Evolutionary conservation across 2,113 vertebrate genomes (phyloP), one percentile per base, ranked within the genome.

Genomic region (Nothoprocta pentlandii): DNA sequence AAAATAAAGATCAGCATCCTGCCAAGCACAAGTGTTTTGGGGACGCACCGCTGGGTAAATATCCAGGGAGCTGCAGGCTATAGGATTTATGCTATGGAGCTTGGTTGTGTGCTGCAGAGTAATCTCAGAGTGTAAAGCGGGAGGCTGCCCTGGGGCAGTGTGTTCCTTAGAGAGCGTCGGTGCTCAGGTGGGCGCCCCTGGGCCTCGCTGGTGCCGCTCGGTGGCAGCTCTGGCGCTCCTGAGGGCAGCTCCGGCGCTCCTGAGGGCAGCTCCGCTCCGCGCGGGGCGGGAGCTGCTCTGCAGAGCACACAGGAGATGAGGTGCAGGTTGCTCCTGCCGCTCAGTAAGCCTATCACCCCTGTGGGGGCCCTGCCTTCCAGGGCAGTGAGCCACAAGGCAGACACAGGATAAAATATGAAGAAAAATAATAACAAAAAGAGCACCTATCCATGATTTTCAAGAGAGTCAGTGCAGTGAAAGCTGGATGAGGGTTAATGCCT

Each of bases 1-100:
- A 49, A 92, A 96, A 92, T 94, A 92, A 75, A 41, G 3, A 75
- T 76, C 22, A 69, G 77, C 67, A 92, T 68, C 17, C 58, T 88
- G 61, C 92, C 66, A 59, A 94, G 42, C 51, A 77, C 28, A 80
- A 90, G 66, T 54, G 80, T 87, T 95, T 36, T 63, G 77, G 54
- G n/a, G 58, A 82, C 59, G 93, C 64, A 89, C 11, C 96, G 56
- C 51, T 88, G 23, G 36, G 22, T 12, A 22, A 63, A 39, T 58
- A 62, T 9, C 19, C 30, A 69, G 30, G 41, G 32, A 89, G 49
- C 76, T 84, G 51, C 71, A 74, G 82, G 53, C 12, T 32, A 39
- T 49, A 53, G 79, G 39, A n/a, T 82, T 80, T 77, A 25, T 71
- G 19, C 63, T 44, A 3, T 44, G 32, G 36, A 34, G 75, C 32